Base-by-base conservation (phyloP, 2,888 invertebrate genomes). In the Tortrix viridana region DNA sequence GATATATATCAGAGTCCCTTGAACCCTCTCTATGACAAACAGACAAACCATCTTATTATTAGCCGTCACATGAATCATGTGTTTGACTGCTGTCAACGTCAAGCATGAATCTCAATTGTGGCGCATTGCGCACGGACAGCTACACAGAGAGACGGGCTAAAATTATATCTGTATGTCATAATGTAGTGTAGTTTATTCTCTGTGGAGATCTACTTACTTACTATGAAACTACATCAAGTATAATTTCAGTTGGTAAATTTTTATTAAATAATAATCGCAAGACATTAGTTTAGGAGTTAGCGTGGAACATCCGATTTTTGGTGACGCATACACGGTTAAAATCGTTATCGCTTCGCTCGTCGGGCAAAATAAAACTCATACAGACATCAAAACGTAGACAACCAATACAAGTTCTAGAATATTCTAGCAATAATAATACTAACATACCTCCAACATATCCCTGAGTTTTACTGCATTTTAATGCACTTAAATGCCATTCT, bases 401-500 rank as follows among this genome's bases (percentile, higher is more conserved):
- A n/a, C n/a, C n/a, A n/a, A n/a, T n/a, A n/a, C n/a, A n/a, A n/a
- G n/a, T 12, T 32, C 32, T 32, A 32, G 32, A 32, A 32, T 12
- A 32, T 32, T 12, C 32, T 32, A 32, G 32, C 3, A 9, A 32
- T 3, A 32, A 32, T 26, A 26, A 26, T 32, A 32, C 9, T 12
- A 32, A 32, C 32, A 12, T 32, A 32, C 12, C 32, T 32, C 32
- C 12, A 32, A 32, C 32, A 32, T 32, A n/a, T 32, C 69, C 72
- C 67, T 74, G 76, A 82, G 86, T 85, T 84, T 85, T 88, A 89
- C 86, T 81, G 74, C 69, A 60, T 56, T 69, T 75, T 85, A 82
- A 87, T 81, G 84, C 87, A 88, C 81, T 79, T 80, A 82, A 82
- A 86, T 86, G 84, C 77, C 76, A 80, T 76, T 68, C 76, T 75